These are phyloP conservation scores for Caenorhabditis doughertyi DNA, from an alignment of 2,888 invertebrate genomes.

Conservation along the genomic window DNA sequence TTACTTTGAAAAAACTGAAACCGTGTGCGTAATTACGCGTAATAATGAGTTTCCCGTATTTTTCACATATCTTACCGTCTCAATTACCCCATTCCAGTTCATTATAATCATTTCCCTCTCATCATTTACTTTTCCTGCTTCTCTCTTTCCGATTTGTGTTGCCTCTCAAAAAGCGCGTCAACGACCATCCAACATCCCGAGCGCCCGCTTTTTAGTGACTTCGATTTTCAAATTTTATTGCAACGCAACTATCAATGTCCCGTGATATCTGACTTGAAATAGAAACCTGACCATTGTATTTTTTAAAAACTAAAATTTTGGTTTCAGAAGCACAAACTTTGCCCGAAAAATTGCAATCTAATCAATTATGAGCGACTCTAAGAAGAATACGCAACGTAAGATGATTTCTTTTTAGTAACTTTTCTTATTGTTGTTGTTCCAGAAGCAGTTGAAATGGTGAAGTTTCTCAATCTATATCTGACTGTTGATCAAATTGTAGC, in stretches of 20 bases:
- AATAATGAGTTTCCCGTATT: too few species aligned
- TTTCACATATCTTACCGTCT: too few species aligned
- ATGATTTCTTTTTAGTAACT: neutral
- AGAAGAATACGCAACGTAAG: constrained; percentile 43
- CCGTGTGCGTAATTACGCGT: too few species aligned
- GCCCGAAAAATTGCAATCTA: neutral
- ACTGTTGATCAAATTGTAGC: constrained; percentile 49
- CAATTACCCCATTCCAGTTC: too few species aligned
- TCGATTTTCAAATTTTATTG: neutral
- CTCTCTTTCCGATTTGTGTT: too few species aligned
- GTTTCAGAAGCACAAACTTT: neutral
- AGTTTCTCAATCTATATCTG: constrained; percentile 48
- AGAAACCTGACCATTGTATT: neutral
- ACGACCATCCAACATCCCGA: too few species aligned
- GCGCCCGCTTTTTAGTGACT: too few species aligned
- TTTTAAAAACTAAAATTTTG: neutral
- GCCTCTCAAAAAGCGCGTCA: too few species aligned
- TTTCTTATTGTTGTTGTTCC: neutral
- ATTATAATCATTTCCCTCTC: too few species aligned
- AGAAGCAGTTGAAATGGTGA: constrained; percentile 55
- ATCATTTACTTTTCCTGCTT: too few species aligned
- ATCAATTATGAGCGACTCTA: constrained; percentile 39
- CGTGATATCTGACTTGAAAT: neutral
- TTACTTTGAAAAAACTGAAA: too few species aligned
- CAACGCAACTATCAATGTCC: too few species aligned